phyloP scores from a whole-genome alignment of 2,797 vertebrate species.

The Calcarius lapponicus region DNA sequence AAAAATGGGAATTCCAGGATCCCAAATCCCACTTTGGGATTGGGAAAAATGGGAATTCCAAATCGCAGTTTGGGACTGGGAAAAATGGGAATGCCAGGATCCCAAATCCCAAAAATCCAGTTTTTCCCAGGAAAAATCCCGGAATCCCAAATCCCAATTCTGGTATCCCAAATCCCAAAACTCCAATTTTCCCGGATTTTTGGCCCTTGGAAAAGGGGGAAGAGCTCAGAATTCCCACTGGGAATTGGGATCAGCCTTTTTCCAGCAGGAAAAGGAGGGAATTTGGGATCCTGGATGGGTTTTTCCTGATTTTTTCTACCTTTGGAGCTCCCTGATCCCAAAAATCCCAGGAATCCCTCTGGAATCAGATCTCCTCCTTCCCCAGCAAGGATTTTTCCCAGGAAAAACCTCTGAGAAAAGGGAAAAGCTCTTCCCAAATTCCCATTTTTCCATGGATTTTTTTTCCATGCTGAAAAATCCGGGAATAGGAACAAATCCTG shows the following conservation, averaged over 20 bases:
- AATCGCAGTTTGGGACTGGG: not conserved
- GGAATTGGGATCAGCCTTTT: not conserved
- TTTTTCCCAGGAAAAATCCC: no score
- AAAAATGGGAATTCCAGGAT: no score
- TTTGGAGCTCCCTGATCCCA: not conserved
- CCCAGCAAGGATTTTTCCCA: not conserved
- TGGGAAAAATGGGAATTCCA: no score
- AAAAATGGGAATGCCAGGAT: not conserved
- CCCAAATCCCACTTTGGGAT: no score
- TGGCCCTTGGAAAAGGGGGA: not conserved
- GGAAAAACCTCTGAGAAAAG: not conserved
- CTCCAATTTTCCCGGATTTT: rapidly evolving
- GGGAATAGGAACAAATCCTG: rapidly evolving
- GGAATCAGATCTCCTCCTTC: not conserved
- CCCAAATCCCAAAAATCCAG: not conserved
- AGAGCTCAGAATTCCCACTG: rapidly evolving
- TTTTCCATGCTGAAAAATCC: rapidly evolving
- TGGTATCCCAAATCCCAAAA: not conserved
- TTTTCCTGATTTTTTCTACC: not conserved
- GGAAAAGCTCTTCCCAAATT: not conserved
- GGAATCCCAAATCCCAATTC: no score
- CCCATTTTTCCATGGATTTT: not conserved
- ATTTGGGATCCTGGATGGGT: not conserved
- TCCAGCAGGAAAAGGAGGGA: no score
- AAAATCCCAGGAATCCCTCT: not conserved